These are phyloP conservation scores for Parotia lawesii DNA, from an alignment of 2,113 vertebrate genomes.

Conservation along the genomic window DNA sequence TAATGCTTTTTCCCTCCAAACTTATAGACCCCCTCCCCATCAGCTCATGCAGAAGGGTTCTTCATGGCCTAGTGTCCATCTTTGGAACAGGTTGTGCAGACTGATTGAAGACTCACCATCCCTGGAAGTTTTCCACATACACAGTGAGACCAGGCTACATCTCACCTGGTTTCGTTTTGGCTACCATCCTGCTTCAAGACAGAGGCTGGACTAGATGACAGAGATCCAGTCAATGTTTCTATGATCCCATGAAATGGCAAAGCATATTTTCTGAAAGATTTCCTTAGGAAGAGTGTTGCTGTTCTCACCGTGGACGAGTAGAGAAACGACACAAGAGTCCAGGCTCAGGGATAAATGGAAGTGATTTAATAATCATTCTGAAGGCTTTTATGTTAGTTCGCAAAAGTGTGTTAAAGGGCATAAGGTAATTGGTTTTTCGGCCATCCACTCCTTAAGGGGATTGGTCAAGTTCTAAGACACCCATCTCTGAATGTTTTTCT, in stretches of 20 bases:
- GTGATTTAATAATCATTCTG: too few species aligned
- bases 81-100: background rate
- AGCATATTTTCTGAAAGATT: background rate
- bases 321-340: too few species aligned
- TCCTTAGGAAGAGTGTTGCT: background rate
- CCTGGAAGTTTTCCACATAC: background rate
- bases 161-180: background rate
- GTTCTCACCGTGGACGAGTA: too few species aligned
- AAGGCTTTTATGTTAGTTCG: too few species aligned
- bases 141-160: background rate
- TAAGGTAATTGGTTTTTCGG: too few species aligned
- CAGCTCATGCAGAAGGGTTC: background rate
- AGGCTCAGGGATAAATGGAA: too few species aligned
- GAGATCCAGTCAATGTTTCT: background rate
- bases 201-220: background rate
- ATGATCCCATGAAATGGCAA: background rate
- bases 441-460: too few species aligned
- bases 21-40: rapidly evolving
- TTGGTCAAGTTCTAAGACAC: too few species aligned
- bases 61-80: background rate
- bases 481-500: too few species aligned
- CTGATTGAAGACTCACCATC: rapidly evolving
- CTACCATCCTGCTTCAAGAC: background rate
- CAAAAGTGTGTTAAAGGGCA: too few species aligned
- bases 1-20: background rate